Evolutionary conservation across 2,797 vertebrate species (phyloP).

Genomic region (Buphagus erythrorhynchus): DNA sequence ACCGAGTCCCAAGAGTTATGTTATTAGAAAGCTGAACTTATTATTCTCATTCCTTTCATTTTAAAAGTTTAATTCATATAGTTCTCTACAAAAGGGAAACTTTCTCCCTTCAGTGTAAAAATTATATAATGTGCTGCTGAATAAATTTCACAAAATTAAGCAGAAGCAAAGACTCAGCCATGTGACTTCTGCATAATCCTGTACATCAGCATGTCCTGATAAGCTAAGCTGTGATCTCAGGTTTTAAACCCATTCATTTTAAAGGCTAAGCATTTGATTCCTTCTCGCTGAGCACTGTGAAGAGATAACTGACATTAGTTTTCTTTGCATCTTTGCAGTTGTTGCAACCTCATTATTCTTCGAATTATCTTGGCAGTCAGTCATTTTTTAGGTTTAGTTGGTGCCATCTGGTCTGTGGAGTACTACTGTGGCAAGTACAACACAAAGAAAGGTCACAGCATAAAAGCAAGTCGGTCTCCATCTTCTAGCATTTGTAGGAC

Average conservation of each 20-base stretch:
- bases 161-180: background rate
- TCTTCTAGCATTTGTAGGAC: slow-evolving; percentile 1
- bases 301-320: slow-evolving; percentile 56
- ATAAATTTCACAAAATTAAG: background rate
- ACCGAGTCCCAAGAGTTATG: background rate
- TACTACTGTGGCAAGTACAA: slow-evolving; percentile 8
- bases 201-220: slow-evolving; percentile 17
- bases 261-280: slow-evolving; percentile 53
- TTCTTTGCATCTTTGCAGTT: slow-evolving; percentile 55
- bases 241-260: slow-evolving; percentile 54
- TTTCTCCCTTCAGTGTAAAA: background rate
- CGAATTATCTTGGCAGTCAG: slow-evolving; percentile 66
- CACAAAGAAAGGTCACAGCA: slow-evolving; percentile 57
- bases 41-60: background rate
- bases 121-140: background rate
- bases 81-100: background rate
- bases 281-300: background rate
- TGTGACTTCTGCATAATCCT: slow-evolving; percentile 15
- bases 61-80: background rate
- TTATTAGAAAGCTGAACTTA: background rate
- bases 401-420: slow-evolving; percentile 75
- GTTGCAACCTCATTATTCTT: slow-evolving; percentile 69
- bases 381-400: slow-evolving; percentile 52
- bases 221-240: slow-evolving; percentile 1
- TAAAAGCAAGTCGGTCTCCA: background rate